phyloP scores from a whole-genome alignment of 2,797 vertebrate species.

The Buceros bicornis region DNA sequence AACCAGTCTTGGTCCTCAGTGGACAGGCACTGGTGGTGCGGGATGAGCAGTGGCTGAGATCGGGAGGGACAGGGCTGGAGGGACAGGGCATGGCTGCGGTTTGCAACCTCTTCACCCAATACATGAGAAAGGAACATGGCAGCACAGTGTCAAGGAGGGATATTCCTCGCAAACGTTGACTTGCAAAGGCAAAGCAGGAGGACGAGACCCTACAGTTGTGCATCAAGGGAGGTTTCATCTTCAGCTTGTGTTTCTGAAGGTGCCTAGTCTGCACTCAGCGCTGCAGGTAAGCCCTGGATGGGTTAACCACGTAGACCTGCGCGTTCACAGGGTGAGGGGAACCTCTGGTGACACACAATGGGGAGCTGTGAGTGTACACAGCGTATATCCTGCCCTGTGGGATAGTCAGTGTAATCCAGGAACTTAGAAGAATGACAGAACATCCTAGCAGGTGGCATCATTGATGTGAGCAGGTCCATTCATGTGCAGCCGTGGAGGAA shows the following conservation, averaged over 20 bases:
- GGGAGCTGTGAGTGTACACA: neutral
- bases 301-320: neutral
- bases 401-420: neutral
- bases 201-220: neutral
- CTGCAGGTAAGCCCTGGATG: neutral
- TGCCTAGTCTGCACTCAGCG: fast-evolving
- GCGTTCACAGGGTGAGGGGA: neutral
- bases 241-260: neutral
- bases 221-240: neutral
- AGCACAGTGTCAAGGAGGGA: neutral
- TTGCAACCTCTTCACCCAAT: neutral
- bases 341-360: neutral
- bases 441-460: neutral
- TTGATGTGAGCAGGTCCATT: neutral
- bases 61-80: neutral
- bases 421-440: neutral
- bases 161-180: neutral
- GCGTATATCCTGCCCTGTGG: neutral
- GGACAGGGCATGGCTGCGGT: neutral
- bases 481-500: neutral
- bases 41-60: neutral
- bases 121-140: neutral
- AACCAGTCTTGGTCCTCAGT: neutral
- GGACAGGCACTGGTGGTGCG: neutral
- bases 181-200: neutral